Conservation (phyloP, 2,797 vertebrate genomes). For the Threskiornis aethiopicus region DNA sequence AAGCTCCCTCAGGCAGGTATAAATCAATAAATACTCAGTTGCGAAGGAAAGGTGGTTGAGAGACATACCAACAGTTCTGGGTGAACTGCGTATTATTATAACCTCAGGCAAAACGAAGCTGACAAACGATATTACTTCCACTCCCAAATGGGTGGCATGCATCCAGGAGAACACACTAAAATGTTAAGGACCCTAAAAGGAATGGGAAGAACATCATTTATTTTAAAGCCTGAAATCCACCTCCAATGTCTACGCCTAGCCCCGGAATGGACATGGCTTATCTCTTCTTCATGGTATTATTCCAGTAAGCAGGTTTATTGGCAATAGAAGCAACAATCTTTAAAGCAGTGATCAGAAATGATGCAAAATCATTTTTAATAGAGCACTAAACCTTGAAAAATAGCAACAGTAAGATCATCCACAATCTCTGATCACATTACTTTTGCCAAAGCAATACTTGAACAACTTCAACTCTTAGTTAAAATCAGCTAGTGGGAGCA, state of each 20-base stretch:
- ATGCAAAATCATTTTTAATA: not conserved
- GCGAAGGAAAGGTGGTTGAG: not conserved
- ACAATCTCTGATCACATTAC: not conserved
- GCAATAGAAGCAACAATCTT: not conserved
- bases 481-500: not conserved
- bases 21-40: not conserved
- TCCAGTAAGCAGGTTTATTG: not conserved
- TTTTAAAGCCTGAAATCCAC: not conserved
- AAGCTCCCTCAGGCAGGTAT: not conserved
- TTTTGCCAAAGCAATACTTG: not conserved
- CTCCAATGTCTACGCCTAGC: not conserved
- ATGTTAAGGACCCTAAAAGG: not conserved
- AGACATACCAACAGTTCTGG: not conserved
- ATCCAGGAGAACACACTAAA: not conserved
- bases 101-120: not conserved
- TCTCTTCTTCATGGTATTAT: not conserved
- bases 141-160: not conserved
- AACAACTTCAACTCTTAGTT: not conserved
- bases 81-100: not conserved
- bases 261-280: not conserved
- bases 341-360: not conserved
- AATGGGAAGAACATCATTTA: not conserved
- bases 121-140: not conserved
- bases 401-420: not conserved
- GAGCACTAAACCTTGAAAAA: not conserved